Evolutionary conservation across 2,113 vertebrate genomes (phyloP).

Genomic region (Motacilla alba): DNA sequence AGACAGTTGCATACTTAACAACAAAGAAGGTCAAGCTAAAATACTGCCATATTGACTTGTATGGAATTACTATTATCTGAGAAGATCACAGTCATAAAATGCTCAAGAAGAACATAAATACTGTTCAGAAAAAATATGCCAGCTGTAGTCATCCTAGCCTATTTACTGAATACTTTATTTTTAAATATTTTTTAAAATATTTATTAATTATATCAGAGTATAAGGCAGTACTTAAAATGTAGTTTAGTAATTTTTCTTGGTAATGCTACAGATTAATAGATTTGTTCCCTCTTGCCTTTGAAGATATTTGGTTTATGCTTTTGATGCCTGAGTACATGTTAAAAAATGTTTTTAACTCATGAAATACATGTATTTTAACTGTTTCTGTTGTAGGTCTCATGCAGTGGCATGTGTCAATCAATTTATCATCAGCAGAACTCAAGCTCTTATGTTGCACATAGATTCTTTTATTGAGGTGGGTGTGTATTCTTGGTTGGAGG

Average conservation of each 20-base stretch:
- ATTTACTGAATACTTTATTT: neutral
- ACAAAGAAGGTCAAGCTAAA: rapidly evolving
- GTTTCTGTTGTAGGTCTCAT: conserved; percentile 83
- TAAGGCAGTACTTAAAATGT: neutral
- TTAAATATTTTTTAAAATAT: neutral
- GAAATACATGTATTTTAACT: neutral
- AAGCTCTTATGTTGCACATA: conserved; percentile 97
- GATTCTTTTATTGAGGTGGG: conserved; percentile 95
- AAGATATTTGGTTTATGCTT: neutral
- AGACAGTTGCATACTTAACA: neutral
- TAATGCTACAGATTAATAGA: neutral
- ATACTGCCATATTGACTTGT: neutral
- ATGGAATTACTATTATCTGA: neutral
- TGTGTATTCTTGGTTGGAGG: neutral
- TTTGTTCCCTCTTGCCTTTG: neutral
- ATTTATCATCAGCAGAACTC: conserved; percentile 97
- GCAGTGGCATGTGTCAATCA: conserved; percentile 98
- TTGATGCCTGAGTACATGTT: neutral
- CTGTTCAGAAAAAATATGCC: neutral
- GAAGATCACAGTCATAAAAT: neutral
- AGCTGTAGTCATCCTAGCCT: neutral
- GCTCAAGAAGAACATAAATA: neutral
- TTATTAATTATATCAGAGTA: neutral
- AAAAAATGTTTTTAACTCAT: neutral
- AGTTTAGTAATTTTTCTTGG: neutral